Conservation (phyloP, 1,140 invertebrate species). For the Drosophila auraria region DNA sequence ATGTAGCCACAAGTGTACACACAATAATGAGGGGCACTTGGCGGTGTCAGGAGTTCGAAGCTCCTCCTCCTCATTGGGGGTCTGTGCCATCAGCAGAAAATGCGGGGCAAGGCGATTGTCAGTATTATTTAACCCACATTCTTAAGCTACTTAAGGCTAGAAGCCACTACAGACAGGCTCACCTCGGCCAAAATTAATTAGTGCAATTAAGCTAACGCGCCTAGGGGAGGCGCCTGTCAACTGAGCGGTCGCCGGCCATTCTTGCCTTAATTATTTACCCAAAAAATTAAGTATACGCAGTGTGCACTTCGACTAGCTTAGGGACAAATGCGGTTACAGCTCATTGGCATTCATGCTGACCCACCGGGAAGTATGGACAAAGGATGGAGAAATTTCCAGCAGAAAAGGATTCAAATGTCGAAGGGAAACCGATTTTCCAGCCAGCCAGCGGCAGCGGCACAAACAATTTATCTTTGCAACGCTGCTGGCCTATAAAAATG, state of each 20-base stretch:
- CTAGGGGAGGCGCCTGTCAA: slow-evolving; percentile 23
- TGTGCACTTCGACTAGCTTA: slow-evolving; percentile 14
- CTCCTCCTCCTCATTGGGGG: slow-evolving; percentile 12
- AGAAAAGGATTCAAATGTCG: slow-evolving; percentile 64
- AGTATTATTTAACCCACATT: slow-evolving; percentile 29
- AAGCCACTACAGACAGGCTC: slow-evolving; percentile 54
- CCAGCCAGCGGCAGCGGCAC: slow-evolving; percentile 27
- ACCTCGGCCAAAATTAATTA: slow-evolving; percentile 73
- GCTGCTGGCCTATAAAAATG: slow-evolving; percentile 63
- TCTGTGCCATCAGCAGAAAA: slow-evolving; percentile 67
- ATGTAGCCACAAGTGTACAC: slow-evolving; percentile 9
- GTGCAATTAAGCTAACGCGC: slow-evolving; percentile 61
- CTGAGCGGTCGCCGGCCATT: slow-evolving; percentile 1
- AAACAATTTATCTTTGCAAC: slow-evolving; percentile 64
- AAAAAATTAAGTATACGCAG: slow-evolving; percentile 48
- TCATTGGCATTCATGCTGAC: slow-evolving; percentile 46
- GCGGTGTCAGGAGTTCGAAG: slow-evolving; percentile 38
- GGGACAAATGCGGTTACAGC: slow-evolving; percentile 25
- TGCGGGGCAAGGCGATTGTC: slow-evolving; percentile 26
- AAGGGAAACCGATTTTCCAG: slow-evolving; percentile 43
- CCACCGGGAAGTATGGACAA: not conserved
- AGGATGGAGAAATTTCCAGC: not conserved
- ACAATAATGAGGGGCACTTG: slow-evolving; percentile 50
- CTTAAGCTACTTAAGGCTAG: slow-evolving; percentile 45
- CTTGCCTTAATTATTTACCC: slow-evolving; percentile 16